Conservation (phyloP, 2,797 vertebrate genomes). For the Paratrypauchen microcephalus region DNA sequence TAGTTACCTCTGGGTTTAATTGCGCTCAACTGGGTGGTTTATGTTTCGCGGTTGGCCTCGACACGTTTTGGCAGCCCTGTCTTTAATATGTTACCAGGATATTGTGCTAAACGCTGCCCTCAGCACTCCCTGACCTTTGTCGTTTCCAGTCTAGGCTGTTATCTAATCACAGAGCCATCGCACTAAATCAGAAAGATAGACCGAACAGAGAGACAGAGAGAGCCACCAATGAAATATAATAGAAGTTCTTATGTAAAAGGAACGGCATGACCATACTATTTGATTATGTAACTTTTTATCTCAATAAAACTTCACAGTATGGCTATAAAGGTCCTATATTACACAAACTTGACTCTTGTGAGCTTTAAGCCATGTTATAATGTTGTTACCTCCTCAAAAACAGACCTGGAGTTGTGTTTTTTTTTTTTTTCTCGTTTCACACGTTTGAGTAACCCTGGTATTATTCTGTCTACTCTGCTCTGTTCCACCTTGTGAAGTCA, state of each 20-base stretch:
- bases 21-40: conserved; percentile 20
- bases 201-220: conserved; percentile 1
- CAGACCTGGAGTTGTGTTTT: too few species aligned
- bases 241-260: too few species aligned
- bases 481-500: too few species aligned
- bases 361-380: too few species aligned
- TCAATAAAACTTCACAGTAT: too few species aligned
- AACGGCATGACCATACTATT: background rate
- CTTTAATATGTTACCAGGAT: conserved; percentile 73
- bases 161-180: conserved; percentile 71
- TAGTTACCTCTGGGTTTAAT: conserved; percentile 23
- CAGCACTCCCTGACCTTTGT: conserved; percentile 76
- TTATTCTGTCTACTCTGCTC: too few species aligned
- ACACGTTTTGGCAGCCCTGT: conserved; percentile 32
- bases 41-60: conserved; percentile 20
- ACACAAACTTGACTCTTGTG: too few species aligned
- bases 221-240: background rate
- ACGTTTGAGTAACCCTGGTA: too few species aligned
- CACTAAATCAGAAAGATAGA: conserved; percentile 38
- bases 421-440: too few species aligned
- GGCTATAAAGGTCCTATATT: too few species aligned
- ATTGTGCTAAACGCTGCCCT: conserved; percentile 66
- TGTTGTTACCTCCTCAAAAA: too few species aligned
- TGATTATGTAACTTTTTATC: too few species aligned
- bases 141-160: conserved; percentile 66